Evolutionary conservation across 2,888 invertebrate species (phyloP), one percentile per base, ranked within the genome.

Genomic region (Parnassius orleans): DNA sequence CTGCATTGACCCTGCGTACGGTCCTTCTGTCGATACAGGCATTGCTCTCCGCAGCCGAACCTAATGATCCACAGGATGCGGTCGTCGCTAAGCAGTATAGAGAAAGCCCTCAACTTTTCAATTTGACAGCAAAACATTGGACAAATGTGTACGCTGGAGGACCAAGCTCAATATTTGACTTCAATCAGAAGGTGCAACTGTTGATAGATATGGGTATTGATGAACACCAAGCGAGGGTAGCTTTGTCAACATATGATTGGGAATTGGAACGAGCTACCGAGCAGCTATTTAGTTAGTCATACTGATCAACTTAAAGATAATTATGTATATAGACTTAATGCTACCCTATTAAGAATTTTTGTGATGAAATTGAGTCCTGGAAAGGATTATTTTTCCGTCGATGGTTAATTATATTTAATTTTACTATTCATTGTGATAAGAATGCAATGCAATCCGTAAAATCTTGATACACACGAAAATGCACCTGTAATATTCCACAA

Each of bases 21-120:
- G 99, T 99, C 42, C 90, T 99, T 64, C 90, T 99, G 42, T 99
- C 99, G 2, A 93, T 99, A 70, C 99, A 99, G 93, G 99, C 99
- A 0, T 89, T 99, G 66, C 88, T 99, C 68, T 95, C 98, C 19
- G 96, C 98, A 1, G 97, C 98, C 3, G 98, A 75, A 65, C 97
- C 98, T 3, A 97, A 97, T 86, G 98, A 98, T 89, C 98, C 98
- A 1, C 98, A 98, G 81, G 97, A 99, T 87, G 98, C 98, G 0
- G 98, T 99, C 0, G 99, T 99, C 24, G 99, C 99, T 42, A 96
- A 96, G 83, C 99, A 99, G 86, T 99, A 95, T 88, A 97, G 97
- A 92, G 97, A 97, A 74, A 95, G 96, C 79, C 94, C 94, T 65
- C 94, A 95, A 69, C 94, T 99, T 83, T 99, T 98, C 87, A 93